Percentiles rank a stretch among this genome's conserved stretches.
Evolutionary conservation across 1,140 invertebrate genomes (phyloP).

Genomic region (Colletes gigas): DNA sequence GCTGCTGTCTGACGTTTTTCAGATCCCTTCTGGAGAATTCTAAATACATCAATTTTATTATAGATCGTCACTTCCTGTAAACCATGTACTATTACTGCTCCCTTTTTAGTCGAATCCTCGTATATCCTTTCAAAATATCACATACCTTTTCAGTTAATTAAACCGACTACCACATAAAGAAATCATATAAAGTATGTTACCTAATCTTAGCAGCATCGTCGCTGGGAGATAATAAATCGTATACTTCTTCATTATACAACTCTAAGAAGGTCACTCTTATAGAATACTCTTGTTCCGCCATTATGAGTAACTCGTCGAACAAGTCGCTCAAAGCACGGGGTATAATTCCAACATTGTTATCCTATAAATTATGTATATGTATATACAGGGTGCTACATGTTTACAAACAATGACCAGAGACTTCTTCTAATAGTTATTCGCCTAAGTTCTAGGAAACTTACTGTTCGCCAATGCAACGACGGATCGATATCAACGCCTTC

Average conservation of each 20-base stretch:
- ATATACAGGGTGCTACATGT: no score
- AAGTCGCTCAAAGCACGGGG: slow-evolving; percentile 91
- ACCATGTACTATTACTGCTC: slow-evolving; percentile 96
- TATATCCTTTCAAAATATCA: slow-evolving; percentile 83
- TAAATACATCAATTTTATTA: slow-evolving; percentile 95
- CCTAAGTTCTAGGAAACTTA: no score
- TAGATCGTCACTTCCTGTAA: slow-evolving; percentile 95
- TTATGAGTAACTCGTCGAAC: slow-evolving; percentile 89
- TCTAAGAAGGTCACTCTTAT: slow-evolving; percentile 97
- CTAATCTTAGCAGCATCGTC: slow-evolving; percentile 90
- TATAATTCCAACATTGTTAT: slow-evolving; percentile 91
- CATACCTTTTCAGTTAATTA: neutral
- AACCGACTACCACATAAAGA: neutral
- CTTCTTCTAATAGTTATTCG: no score
- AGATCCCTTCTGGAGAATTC: slow-evolving; percentile 92
- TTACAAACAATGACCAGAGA: no score
- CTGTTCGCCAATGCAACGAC: slow-evolving; percentile 76
- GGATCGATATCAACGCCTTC: slow-evolving; percentile 88
- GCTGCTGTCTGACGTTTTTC: slow-evolving; percentile 94
- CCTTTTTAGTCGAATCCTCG: slow-evolving; percentile 90
- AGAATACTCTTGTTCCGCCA: slow-evolving; percentile 90
- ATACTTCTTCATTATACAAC: slow-evolving; percentile 98
- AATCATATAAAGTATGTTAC: slow-evolving; percentile 58
- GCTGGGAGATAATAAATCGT: slow-evolving; percentile 91
- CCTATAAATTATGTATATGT: slow-evolving; percentile 84